Evolutionary conservation across 2,888 invertebrate species (phyloP).

Genomic region (Volucella bombylans): DNA sequence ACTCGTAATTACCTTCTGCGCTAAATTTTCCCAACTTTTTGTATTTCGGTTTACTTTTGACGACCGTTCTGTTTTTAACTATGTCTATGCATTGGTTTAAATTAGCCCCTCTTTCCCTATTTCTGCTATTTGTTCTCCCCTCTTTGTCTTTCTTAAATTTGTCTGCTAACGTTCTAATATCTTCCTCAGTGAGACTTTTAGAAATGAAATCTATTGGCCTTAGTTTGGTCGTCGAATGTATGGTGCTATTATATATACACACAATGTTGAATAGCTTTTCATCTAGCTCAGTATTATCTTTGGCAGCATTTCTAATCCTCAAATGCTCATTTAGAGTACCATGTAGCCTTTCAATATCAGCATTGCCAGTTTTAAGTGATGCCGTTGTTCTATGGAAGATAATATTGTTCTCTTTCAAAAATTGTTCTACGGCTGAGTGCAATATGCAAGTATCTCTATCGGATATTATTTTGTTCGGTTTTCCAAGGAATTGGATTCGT

Average conservation of each 20-base stretch:
- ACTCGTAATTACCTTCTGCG: neutral
- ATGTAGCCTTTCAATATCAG: constrained; percentile 1
- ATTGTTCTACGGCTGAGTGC: constrained; percentile 11
- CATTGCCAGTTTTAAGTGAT: constrained; percentile 13
- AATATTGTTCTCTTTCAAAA: constrained; percentile 6
- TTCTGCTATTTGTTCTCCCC: too few relatives aligned
- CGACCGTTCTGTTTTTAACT: constrained; percentile 14
- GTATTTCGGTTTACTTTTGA: constrained; percentile 7
- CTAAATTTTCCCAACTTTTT: constrained; percentile 20
- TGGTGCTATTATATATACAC: constrained; percentile 34
- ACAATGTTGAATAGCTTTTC: constrained; percentile 42
- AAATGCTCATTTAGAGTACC: constrained; percentile 13
- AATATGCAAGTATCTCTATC: constrained; percentile 2
- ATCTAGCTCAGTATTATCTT: constrained; percentile 32
- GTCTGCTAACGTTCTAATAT: too few relatives aligned
- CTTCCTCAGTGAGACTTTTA: too few relatives aligned
- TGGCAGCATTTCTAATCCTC: constrained; percentile 8
- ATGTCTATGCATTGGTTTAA: constrained; percentile 21
- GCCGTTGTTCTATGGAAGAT: constrained; percentile 3
- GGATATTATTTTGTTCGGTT: neutral
- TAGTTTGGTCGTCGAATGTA: neutral
- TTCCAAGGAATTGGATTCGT: constrained; percentile 9
- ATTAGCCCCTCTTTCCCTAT: too few relatives aligned
- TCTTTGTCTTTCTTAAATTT: too few relatives aligned
- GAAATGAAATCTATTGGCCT: too few relatives aligned